Base-by-base conservation (phyloP, 2,888 invertebrate species). In the Scrobipalpa atriplicella region DNA sequence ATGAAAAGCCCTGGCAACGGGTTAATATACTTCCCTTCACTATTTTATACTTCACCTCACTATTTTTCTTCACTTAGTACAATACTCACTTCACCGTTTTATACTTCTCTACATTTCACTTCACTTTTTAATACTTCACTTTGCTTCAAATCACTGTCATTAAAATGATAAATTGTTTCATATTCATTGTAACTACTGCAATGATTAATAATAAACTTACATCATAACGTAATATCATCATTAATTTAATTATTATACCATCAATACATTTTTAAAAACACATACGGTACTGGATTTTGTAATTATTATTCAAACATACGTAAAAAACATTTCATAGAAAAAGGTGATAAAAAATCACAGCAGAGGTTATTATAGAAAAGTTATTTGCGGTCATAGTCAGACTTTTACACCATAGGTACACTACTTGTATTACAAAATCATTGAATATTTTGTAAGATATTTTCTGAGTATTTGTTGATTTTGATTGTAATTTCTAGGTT, bases 1-100 rank as follows among this genome's bases (percentile, higher is more conserved):
- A 80, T 54, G 89, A 89, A 82, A 89, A 89, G 77, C 86, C 89
- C 76, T 87, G 88, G 86, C 83, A 89, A 70, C 84, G 87, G 87
- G 89, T 89, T 79, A 83, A 77, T 58, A 56, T 66, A 61, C 58
- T 68, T 65, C 60, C 64, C 60, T 56, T 38, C 21, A 56, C 13
- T 56, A 52, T 52, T n/a, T n/a, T 10, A 52, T 64, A 66, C 68
- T 61, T 51, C 16, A 19, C 51, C 51, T 52, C 52, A 52, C 19
- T 52, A 21, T 52, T 65, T 66, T 51, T 47, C 21, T 13, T 47
- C 19, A 29, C 36, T 39, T 56, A 41, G 1, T 39, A n/a, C 18
- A 9, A 11, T 62, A n/a, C 7, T 38, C 29, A 11, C 29, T 61
- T 61, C 60, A 61, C 16, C 38, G 1, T 16, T 13, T 29, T n/a